A percentile compares a stretch with the other conserved stretches of the same genome.
Evolutionary conservation across 1,140 invertebrate genomes (phyloP).

Genomic region (Nasonia longicornis): DNA sequence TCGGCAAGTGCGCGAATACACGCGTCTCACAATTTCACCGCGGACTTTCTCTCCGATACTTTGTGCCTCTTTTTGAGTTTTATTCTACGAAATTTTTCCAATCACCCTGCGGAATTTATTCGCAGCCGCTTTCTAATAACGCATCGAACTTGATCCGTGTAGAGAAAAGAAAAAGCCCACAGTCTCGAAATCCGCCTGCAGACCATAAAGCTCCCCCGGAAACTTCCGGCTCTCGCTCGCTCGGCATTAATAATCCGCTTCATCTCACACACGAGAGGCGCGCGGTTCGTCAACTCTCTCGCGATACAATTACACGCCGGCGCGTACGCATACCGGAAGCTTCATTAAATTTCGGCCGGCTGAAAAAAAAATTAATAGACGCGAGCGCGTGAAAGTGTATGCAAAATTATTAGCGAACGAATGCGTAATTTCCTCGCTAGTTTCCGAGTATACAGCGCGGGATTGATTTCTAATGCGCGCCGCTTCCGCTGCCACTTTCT

Average conservation of each 20-base stretch:
- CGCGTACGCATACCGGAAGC: neutral
- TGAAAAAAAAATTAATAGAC: slow-evolving; percentile 1
- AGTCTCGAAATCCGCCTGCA: neutral
- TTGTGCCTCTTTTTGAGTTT: no score
- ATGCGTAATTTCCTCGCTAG: slow-evolving; percentile 36
- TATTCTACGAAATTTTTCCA: no score
- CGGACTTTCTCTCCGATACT: no score
- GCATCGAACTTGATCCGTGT: no score
- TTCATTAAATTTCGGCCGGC: neutral
- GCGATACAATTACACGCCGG: neutral
- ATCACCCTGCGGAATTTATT: no score
- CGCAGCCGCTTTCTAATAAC: no score
- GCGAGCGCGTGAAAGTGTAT: slow-evolving; percentile 12
- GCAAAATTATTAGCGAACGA: slow-evolving; percentile 31
- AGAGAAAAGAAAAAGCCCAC: neutral
- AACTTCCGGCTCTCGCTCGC: neutral
- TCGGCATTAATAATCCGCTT: neutral
- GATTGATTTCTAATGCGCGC: slow-evolving; percentile 43
- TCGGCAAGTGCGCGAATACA: neutral
- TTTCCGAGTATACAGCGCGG: neutral
- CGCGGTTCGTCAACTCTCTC: neutral
- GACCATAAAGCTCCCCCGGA: neutral
- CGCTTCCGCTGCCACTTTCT: slow-evolving; percentile 35
- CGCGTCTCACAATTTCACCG: no score
- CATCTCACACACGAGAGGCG: no score